phyloP scores from a whole-genome alignment of 2,888 invertebrate genomes.

The Pseudanteris insignis region DNA sequence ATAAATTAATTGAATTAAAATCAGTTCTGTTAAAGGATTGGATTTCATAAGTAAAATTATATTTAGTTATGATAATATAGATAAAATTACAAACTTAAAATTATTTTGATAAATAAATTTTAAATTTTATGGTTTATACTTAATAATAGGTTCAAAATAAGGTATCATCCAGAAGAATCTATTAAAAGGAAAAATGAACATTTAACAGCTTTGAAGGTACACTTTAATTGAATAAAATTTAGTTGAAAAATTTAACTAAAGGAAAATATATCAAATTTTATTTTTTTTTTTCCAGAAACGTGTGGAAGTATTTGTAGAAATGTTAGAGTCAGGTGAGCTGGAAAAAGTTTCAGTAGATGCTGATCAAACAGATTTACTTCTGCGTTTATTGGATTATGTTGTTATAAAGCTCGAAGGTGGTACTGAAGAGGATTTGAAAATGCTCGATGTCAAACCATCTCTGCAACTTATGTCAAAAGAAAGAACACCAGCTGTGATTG shows the following conservation, averaged over 20 bases:
- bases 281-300: slow-evolving; percentile 73
- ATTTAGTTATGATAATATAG: slow-evolving; percentile 15
- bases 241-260: background rate
- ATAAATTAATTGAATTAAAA: no score
- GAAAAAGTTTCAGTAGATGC: slow-evolving; percentile 85
- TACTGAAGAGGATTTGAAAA: slow-evolving; percentile 85
- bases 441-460: slow-evolving; percentile 74
- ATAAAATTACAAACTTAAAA: no score
- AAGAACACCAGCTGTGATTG: slow-evolving; percentile 44
- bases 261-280: background rate
- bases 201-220: slow-evolving; percentile 80
- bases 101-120: no score
- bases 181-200: slow-evolving; percentile 90
- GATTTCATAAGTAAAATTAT: slow-evolving; percentile 30
- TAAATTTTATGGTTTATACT: no score
- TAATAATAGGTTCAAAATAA: slow-evolving; percentile 90
- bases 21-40: no score
- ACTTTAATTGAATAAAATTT: slow-evolving; percentile 20
- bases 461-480: slow-evolving; percentile 50
- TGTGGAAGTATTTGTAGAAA: slow-evolving; percentile 86
- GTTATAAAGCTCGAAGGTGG: slow-evolving; percentile 97
- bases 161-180: slow-evolving; percentile 98
- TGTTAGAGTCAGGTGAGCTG: slow-evolving; percentile 79
- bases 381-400: slow-evolving; percentile 92
- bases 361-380: slow-evolving; percentile 81